These are phyloP conservation scores for Ceratoteleas bidentatus DNA, from an alignment of 1,140 invertebrate species.

Conservation along the genomic window DNA sequence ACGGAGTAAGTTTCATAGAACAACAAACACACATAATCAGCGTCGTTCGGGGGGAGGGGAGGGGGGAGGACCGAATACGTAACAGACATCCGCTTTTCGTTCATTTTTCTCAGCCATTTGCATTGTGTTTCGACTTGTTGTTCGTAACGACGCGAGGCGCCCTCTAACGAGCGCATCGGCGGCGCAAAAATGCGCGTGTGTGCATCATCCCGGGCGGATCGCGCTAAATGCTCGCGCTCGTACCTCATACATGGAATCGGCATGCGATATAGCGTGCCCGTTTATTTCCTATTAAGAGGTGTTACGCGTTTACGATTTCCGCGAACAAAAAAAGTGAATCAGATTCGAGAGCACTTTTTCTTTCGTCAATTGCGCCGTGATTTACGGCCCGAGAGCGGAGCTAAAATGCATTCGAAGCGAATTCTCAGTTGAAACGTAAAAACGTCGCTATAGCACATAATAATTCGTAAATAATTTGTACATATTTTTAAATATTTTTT, in stretches of 20 bases:
- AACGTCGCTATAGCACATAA: too few species aligned
- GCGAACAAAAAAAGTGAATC: conserved; percentile 31
- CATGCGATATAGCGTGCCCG: conserved; percentile 61
- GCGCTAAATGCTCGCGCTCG: conserved; percentile 50
- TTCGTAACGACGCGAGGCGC: conserved; percentile 20
- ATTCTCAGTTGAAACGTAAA: too few species aligned
- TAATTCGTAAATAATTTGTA: too few species aligned
- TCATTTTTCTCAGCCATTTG: conserved; percentile 28
- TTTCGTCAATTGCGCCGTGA: conserved; percentile 29
- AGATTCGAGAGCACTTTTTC: conserved; percentile 43
- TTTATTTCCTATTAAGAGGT: conserved; percentile 63
- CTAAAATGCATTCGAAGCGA: too few species aligned
- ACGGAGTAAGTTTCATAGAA: conserved; percentile 28
- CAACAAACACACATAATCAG: conserved; percentile 16
- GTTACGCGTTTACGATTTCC: conserved; percentile 60
- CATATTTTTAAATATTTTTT: too few species aligned
- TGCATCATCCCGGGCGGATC: conserved; percentile 36
- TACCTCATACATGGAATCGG: conserved; percentile 47
- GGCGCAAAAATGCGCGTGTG: conserved; percentile 30
- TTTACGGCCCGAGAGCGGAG: conserved; percentile 25
- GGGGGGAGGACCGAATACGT: conserved; percentile 23
- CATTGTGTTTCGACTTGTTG: conserved; percentile 16
- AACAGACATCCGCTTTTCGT: conserved; percentile 45
- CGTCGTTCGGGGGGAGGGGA: not conserved
- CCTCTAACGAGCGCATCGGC: conserved; percentile 29